These are phyloP conservation scores for Brienomyrus brachyistius DNA, from an alignment of 2,113 vertebrate species.

Conservation along the genomic window DNA sequence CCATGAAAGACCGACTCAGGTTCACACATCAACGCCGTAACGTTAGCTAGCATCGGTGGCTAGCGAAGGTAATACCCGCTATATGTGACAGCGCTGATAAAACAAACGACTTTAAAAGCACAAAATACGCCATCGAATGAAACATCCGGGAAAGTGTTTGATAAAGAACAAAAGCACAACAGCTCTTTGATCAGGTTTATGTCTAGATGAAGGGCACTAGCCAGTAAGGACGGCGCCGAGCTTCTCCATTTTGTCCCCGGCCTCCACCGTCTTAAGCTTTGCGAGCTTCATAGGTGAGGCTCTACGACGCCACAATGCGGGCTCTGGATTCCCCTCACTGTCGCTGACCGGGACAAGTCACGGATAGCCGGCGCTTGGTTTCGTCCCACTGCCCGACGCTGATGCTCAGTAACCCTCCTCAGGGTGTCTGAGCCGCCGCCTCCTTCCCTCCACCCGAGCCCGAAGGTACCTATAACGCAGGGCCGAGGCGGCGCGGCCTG, in stretches of 20 bases:
- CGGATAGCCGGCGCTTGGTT: not conserved
- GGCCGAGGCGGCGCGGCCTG: conserved; percentile 12
- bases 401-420: not conserved
- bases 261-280: not conserved
- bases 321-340: not conserved
- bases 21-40: not conserved
- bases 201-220: not conserved
- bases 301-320: not conserved
- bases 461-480: not conserved
- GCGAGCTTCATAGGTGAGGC: not conserved
- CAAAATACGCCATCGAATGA: not conserved
- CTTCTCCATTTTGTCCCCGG: conserved; percentile 22
- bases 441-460: not conserved
- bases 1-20: not conserved
- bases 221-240: not conserved
- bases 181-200: not conserved
- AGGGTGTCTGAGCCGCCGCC: not conserved
- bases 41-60: not conserved
- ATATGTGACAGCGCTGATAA: not conserved
- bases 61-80: not conserved
- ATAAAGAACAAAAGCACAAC: not conserved
- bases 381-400: not conserved
- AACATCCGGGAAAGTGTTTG: not conserved
- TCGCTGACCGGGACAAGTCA: not conserved
- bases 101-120: not conserved